Percentiles rank a stretch among this genome's conserved stretches.
These are phyloP conservation scores for Anas georgica DNA, from an alignment of 2,797 vertebrate genomes.

Conservation along the genomic window DNA sequence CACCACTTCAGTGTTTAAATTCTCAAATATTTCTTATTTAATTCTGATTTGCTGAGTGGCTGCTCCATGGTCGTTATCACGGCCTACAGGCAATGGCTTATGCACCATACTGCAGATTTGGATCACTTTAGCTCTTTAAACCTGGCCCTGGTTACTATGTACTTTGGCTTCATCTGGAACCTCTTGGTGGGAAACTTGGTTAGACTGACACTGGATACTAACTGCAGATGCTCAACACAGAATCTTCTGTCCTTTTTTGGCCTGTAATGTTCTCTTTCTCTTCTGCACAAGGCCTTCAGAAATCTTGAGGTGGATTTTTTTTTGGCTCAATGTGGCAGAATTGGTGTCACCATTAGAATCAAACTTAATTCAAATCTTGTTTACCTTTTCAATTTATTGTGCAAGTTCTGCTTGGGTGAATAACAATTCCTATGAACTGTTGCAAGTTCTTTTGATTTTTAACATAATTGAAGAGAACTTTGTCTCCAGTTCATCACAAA, in stretches of 20 bases:
- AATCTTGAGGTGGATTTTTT: not conserved
- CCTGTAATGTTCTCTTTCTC: not conserved
- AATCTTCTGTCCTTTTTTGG: not conserved
- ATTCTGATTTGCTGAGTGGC: not conserved
- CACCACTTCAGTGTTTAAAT: not conserved
- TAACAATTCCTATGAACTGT: not conserved
- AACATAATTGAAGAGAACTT: constrained; percentile 35
- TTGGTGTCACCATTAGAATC: not conserved
- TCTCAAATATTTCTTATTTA: not conserved
- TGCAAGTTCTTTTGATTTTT: not conserved
- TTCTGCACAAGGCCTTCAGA: not conserved
- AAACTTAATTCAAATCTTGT: not conserved
- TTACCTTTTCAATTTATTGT: not conserved
- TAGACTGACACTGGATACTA: not conserved
- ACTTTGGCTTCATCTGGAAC: not conserved
- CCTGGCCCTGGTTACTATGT: not conserved
- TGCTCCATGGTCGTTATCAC: not conserved
- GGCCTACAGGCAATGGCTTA: not conserved
- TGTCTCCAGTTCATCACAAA: not conserved
- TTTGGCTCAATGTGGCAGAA: not conserved
- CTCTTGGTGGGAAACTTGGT: not conserved
- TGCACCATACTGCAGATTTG: not conserved
- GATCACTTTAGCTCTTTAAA: not conserved
- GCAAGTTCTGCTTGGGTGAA: not conserved
- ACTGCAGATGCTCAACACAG: not conserved